These are phyloP conservation scores for Agapostemon virescens DNA, from an alignment of 2,888 invertebrate genomes.

Conservation along the genomic window DNA sequence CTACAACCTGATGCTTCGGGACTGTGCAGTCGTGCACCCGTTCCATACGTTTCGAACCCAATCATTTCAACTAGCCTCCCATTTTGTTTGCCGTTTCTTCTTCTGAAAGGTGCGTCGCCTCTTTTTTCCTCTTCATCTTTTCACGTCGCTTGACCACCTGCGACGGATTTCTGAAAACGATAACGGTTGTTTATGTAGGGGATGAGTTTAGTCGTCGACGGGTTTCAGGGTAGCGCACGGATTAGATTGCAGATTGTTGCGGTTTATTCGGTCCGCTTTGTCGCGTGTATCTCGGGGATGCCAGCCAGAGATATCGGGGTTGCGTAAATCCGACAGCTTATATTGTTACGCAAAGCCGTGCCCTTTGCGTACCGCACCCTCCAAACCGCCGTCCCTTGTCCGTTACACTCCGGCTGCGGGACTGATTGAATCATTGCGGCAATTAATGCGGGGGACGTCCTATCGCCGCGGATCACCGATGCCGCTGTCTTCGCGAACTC, in stretches of 20 bases:
- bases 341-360: conserved; percentile 35
- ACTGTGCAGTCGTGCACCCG: not conserved
- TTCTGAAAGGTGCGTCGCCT: too few species aligned
- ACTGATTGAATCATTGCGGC: conserved; percentile 27
- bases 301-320: not conserved
- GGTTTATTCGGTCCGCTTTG: not conserved
- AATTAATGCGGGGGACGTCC: not conserved
- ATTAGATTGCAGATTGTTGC: conserved; percentile 7
- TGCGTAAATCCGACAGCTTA: conserved; percentile 25
- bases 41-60: conserved; percentile 1
- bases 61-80: not conserved
- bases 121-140: too few species aligned
- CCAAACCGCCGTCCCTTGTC: not conserved
- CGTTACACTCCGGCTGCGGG: not conserved
- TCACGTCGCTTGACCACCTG: not conserved
- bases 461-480: not conserved
- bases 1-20: conserved; percentile 75
- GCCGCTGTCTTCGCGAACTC: not conserved
- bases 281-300: not conserved
- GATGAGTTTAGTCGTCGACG: not conserved
- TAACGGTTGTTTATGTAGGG: not conserved
- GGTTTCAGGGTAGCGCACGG: not conserved
- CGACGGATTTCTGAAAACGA: not conserved
- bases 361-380: conserved; percentile 47
- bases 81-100: not conserved